A percentile compares a stretch with the other conserved stretches of the same genome.
Conservation (phyloP, 2,797 vertebrate genomes). For the Leptoclinus maculatus region DNA sequence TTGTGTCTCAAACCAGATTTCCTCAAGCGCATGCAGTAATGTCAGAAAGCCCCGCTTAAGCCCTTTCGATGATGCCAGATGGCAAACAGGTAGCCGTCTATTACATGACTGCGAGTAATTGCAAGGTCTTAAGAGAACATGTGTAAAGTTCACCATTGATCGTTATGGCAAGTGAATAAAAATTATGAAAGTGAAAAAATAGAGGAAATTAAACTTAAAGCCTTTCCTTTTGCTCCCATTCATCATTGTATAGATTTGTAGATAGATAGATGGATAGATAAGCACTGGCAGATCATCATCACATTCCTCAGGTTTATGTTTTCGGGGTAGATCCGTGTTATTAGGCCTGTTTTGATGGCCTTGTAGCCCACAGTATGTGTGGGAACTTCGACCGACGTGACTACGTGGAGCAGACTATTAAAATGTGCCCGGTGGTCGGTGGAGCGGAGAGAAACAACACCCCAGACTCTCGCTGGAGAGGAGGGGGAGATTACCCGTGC, state of each 20-base stretch:
- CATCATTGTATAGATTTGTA: background rate
- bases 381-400: slow-evolving; percentile 63
- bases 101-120: slow-evolving; percentile 13
- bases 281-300: background rate
- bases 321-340: slow-evolving; percentile 38
- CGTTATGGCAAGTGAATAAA: background rate
- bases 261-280: slow-evolving; percentile 19
- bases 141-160: slow-evolving; percentile 11
- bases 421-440: slow-evolving; percentile 73
- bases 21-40: background rate
- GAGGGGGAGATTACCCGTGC: slow-evolving; percentile 52
- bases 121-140: slow-evolving; percentile 4
- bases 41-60: background rate
- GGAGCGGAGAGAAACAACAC: slow-evolving; percentile 74
- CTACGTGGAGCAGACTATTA: slow-evolving; percentile 70
- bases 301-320: slow-evolving; percentile 38
- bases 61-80: slow-evolving; percentile 1
- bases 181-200: background rate
- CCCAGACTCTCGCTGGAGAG: slow-evolving; percentile 65
- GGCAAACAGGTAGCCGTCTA: slow-evolving; percentile 26
- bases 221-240: background rate
- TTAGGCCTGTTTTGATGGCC: slow-evolving; percentile 51
- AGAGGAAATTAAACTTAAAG: background rate
- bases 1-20: slow-evolving; percentile 18
- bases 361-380: slow-evolving; percentile 45